Evolutionary conservation across 2,113 vertebrate species (phyloP), one percentile per base, ranked within the genome.

Genomic region (Eclectus roratus): DNA sequence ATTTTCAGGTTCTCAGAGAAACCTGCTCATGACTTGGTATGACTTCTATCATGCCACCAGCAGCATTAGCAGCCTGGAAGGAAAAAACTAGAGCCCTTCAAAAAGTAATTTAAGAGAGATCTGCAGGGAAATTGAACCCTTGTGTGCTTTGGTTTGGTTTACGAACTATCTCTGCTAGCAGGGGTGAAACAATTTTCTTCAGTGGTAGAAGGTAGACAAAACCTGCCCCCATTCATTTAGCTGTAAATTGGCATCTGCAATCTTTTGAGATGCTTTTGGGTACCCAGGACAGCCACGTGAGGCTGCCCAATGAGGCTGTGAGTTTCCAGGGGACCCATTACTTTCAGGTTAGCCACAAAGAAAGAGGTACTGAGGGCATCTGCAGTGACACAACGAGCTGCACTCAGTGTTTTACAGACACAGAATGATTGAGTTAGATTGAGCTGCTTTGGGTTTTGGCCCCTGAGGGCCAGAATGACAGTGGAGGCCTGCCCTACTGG

Each of bases 341-440:
- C 33, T 85, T 91, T 72, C 1, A 1, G 24, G 35, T 33, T 1
- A 2, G 33, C 20, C 0, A 0, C 20, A 41, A 35, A 80, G 13
- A 27, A 78, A 33, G 61, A 44, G 17, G 9, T 24, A 68, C 35
- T 0, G 4, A 65, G 39, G 46, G 27, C 35, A 76, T 25, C 29
- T 71, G 29, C 5, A 2, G 39, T 39, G 39, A 23, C 78, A 85
- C 66, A 47, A 27, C 8, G 24, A 85, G 25, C 18, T 29, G 27
- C 29, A 31, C 21, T 63, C 18, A 2, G 3, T n/a, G 47, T 85
- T 71, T 88, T 50, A 72, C 27, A 85, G 47, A 18, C 56, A 46
- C 3, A 5, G 50, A 52, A 33, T 18, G 15, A 56, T 47, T 66
- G 50, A 35, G 31, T 18, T 35, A 44, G 58, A 69, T 43, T 20